Base-by-base conservation (phyloP, 2,797 vertebrate species). In the Acipenser transmontanus region DNA sequence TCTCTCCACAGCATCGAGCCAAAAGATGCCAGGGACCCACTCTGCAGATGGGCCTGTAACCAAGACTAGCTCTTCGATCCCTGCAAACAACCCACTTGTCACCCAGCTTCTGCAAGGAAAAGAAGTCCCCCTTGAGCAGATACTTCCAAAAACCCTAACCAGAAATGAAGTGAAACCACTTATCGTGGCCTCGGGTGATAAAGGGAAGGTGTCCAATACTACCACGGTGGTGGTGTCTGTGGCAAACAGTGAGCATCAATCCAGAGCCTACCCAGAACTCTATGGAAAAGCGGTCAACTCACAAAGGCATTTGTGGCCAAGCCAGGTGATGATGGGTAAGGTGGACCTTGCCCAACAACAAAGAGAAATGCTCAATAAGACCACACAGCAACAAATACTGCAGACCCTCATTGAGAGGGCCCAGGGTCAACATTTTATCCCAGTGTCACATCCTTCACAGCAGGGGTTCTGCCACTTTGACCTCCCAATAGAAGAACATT, bases 61-160 rank as follows among this genome's bases (percentile, higher is more conserved):
- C 69, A 91, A 89, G 70, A 69, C 69, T 6, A 86, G 77, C 75
- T 88, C 87, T 77, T 94, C 80, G 66, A 95, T 96, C 71, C 93
- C 96, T 57, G 95, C 93, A 47, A 97, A 95, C 84, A 98, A 98
- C 79, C 95, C 96, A 1, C 80, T 99, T 71, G 96, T 99, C 72
- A 92, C 93, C 4, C 93, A 95, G 70, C 91, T 99, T 34, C 93
- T 98, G 54, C 97, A 97, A 73, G 96, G 94, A 59, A 95, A 96
- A 85, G 93, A 91, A 5, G 92, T 98, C 66, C 94, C 95, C 0
- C 72, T 96, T 77, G 96, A 97, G 79, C 92, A 95, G 68, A 98
- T 98, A 79, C 91, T 98, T 76, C 93, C 93, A 14, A 95, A 91
- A 81, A 80, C 95, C 6, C 78, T 93, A 62, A 86, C 89, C 76